A percentile compares a stretch with the other conserved stretches of the same genome.
These are phyloP conservation scores for Yponomeuta plumbellus DNA, from an alignment of 2,888 invertebrate genomes.

Conservation along the genomic window DNA sequence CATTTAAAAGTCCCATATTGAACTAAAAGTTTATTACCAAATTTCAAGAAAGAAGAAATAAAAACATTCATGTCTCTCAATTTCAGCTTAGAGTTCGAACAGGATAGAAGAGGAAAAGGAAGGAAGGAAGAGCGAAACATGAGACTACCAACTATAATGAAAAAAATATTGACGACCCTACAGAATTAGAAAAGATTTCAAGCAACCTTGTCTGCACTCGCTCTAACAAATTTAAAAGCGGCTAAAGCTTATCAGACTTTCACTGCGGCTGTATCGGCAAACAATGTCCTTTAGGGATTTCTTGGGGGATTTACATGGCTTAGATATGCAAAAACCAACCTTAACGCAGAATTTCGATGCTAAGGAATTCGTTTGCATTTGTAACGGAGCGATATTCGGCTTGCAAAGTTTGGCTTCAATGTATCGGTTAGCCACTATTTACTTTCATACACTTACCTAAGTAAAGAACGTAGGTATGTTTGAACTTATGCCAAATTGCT, in stretches of 20 bases:
- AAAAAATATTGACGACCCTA: too few species aligned
- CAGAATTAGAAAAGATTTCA: neutral
- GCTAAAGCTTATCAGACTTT: conserved; percentile 11
- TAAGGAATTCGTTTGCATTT: neutral
- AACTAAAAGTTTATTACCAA: too few species aligned
- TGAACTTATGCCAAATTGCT: too few species aligned
- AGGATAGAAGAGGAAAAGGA: too few species aligned
- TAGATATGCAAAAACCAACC: conserved; percentile 7
- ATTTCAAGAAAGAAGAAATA: too few species aligned
- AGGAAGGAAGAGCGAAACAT: too few species aligned
- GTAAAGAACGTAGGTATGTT: too few species aligned
- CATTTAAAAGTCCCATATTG: too few species aligned
- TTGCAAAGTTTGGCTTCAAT: neutral
- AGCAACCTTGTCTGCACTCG: neutral
- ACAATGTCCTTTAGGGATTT: conserved; percentile 13
- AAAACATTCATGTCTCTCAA: too few species aligned
- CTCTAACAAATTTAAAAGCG: conserved; percentile 14
- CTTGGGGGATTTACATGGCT: conserved; percentile 14
- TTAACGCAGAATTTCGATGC: neutral
- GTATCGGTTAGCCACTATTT: neutral
- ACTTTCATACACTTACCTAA: too few species aligned
- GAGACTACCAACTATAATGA: too few species aligned
- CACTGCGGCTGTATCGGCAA: conserved; percentile 14
- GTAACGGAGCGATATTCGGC: neutral
- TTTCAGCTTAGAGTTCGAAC: too few species aligned